phyloP scores from a whole-genome alignment of 92 coral and sea anemone genomes.

The Siderastrea siderea region DNA sequence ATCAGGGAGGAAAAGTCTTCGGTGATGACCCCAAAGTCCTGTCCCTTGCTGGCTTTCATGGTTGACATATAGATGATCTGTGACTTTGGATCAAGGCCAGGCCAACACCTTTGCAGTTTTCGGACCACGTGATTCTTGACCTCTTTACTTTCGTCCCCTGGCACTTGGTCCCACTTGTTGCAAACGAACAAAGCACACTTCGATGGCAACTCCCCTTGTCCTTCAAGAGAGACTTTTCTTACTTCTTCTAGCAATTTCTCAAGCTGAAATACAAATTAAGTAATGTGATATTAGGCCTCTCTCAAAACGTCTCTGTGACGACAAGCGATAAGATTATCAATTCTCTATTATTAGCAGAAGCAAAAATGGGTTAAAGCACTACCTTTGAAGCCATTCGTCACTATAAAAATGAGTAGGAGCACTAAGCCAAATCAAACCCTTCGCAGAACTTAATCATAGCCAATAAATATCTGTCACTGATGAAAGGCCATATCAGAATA shows the following conservation, averaged over 20 bases:
- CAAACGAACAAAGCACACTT: constrained; percentile 66
- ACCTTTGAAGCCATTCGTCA: too few relatives aligned
- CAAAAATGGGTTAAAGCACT: too few relatives aligned
- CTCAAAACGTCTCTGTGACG: too few relatives aligned
- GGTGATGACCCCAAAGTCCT: constrained; percentile 19
- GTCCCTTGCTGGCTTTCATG: constrained; percentile 29
- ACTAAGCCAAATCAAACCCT: too few relatives aligned
- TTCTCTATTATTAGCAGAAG: too few relatives aligned
- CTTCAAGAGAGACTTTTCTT: constrained; percentile 7
- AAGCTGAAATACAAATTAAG: constrained; percentile 42
- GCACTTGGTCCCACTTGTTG: constrained; percentile 68
- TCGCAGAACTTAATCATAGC: too few relatives aligned
- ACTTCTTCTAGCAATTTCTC: constrained; percentile 45
- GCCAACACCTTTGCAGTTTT: constrained; percentile 53
- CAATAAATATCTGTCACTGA: too few relatives aligned
- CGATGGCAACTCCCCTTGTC: constrained; percentile 22
- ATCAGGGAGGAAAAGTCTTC: constrained; percentile 37
- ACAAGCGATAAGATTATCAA: too few relatives aligned
- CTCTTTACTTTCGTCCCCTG: constrained; percentile 13
- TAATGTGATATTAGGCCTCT: too few relatives aligned
- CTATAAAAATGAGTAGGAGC: too few relatives aligned
- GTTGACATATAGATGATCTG: constrained; percentile 62
- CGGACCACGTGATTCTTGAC: constrained; percentile 36
- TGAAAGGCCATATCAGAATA: too few relatives aligned
- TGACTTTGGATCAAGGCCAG: constrained; percentile 31